Percentiles rank a stretch among this genome's conserved stretches.
phyloP scores from a whole-genome alignment of 1,140 invertebrate species.

The Drosophila carrolli region DNA sequence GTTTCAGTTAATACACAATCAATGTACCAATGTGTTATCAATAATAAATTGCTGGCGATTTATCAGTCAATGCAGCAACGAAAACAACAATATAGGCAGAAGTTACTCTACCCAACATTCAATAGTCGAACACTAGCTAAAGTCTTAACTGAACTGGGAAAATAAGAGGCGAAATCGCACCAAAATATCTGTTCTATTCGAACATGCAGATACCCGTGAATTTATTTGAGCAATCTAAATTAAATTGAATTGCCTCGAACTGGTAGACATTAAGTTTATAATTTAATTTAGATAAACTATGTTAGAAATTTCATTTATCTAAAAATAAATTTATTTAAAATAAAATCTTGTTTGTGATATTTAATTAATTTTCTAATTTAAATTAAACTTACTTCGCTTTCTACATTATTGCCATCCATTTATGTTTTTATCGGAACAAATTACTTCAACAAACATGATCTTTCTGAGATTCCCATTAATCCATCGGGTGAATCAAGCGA shows the following conservation, averaged over 20 bases:
- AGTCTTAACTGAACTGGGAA: slow-evolving; percentile 70
- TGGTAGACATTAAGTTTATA: too few relatives aligned
- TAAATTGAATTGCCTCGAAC: too few relatives aligned
- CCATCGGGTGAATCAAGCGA: slow-evolving; percentile 21
- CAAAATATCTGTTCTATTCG: background rate
- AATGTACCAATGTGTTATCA: slow-evolving; percentile 83
- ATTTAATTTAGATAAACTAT: too few relatives aligned
- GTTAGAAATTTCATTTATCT: too few relatives aligned
- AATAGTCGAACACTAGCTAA: slow-evolving; percentile 30
- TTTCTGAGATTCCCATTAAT: background rate
- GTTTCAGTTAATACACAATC: slow-evolving; percentile 83
- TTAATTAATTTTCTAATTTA: too few relatives aligned
- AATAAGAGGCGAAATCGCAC: background rate
- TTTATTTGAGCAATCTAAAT: too few relatives aligned
- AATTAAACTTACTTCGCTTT: too few relatives aligned
- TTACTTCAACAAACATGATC: background rate
- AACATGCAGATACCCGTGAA: too few relatives aligned
- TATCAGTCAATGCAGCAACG: slow-evolving; percentile 73
- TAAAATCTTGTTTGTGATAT: too few relatives aligned
- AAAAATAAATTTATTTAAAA: too few relatives aligned
- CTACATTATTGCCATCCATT: too few relatives aligned
- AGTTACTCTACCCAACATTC: slow-evolving; percentile 18
- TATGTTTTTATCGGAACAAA: background rate
- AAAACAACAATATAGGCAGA: slow-evolving; percentile 23
- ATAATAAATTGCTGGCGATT: slow-evolving; percentile 82